These are phyloP conservation scores for Drosophila melanogaster DNA, from an alignment of 1,140 invertebrate genomes.

Conservation along the genomic window DNA sequence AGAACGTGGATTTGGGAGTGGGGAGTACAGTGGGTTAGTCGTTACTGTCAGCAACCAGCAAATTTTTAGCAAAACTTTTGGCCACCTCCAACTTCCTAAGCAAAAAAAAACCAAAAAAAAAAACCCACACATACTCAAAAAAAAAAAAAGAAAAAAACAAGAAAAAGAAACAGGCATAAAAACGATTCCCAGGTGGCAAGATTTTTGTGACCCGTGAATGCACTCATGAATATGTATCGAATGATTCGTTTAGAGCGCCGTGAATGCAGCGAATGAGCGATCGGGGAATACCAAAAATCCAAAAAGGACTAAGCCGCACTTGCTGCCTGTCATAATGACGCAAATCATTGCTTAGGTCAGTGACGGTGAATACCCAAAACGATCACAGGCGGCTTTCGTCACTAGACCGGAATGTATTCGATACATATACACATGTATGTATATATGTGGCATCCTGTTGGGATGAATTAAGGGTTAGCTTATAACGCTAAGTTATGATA, in stretches of 20 bases:
- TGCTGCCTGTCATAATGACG: slow-evolving; percentile 3
- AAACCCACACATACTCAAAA: not conserved
- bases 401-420: not conserved
- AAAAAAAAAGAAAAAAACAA: not conserved
- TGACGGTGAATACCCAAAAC: not conserved
- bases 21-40: slow-evolving; percentile 10
- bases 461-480: not conserved
- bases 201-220: slow-evolving; percentile 39
- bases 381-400: slow-evolving; percentile 3
- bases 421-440: not conserved
- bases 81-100: not conserved
- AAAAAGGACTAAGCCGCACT: slow-evolving; percentile 1
- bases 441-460: no score
- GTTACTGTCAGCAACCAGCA: slow-evolving; percentile 55
- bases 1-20: slow-evolving; percentile 13
- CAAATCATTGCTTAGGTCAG: slow-evolving; percentile 11
- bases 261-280: slow-evolving; percentile 30
- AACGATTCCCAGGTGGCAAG: slow-evolving; percentile 28
- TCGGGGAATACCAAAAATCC: slow-evolving; percentile 2
- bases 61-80: slow-evolving; percentile 63
- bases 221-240: slow-evolving; percentile 54
- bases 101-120: not conserved
- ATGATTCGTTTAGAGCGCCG: slow-evolving; percentile 8
- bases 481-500: not conserved
- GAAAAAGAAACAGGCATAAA: slow-evolving; percentile 6